Evolutionary conservation across 2,113 vertebrate species (phyloP).

Genomic region (Mus pahari): DNA sequence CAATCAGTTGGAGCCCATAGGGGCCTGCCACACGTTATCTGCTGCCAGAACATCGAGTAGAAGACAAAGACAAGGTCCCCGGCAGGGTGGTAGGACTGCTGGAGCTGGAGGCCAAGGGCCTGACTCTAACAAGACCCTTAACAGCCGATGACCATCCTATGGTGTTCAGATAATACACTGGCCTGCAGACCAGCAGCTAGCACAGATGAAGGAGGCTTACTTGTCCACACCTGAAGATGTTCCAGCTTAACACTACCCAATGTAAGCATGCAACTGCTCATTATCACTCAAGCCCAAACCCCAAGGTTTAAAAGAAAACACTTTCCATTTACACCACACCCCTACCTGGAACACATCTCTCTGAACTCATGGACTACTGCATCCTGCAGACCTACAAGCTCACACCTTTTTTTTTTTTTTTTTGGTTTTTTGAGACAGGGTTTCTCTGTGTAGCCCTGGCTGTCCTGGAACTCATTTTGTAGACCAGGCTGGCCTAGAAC

Average conservation of each 20-base stretch:
- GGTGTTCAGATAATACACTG: neutral
- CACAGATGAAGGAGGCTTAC: neutral
- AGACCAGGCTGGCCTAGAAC: too few species aligned
- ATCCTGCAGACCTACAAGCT: neutral
- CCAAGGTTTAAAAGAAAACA: neutral
- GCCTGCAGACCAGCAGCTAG: neutral
- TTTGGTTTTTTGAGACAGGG: too few species aligned
- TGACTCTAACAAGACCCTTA: neutral
- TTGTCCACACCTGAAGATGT: neutral
- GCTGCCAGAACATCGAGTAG: neutral
- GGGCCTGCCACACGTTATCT: neutral
- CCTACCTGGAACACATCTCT: too few species aligned
- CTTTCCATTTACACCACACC: too few species aligned
- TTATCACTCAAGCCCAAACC: neutral
- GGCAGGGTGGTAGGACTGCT: neutral
- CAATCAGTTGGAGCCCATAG: neutral
- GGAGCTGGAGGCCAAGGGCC: neutral
- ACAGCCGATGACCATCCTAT: neutral
- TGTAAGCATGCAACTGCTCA: neutral
- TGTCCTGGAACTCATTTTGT: too few species aligned
- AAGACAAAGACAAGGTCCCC: neutral
- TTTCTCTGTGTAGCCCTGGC: too few species aligned
- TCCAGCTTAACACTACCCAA: neutral
- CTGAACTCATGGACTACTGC: too few species aligned
- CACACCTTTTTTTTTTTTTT: too few species aligned